Evolutionary conservation across 2,113 vertebrate species (phyloP).

Genomic region (Hippoglossus stenolepis): DNA sequence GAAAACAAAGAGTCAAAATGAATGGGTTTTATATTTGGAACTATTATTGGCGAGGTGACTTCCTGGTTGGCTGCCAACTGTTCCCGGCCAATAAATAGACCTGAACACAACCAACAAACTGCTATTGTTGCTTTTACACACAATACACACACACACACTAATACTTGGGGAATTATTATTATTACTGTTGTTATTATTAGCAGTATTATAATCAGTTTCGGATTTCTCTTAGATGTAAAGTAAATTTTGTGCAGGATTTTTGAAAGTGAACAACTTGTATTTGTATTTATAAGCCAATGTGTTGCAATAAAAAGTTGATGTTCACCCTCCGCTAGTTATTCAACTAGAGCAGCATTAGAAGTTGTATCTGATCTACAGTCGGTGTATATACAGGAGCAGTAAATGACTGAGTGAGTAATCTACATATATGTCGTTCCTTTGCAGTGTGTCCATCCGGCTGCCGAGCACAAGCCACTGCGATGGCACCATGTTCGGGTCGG

Average conservation of each 20-base stretch:
- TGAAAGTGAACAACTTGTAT: neutral
- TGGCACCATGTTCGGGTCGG: slow-evolving; percentile 88
- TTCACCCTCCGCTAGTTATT: neutral
- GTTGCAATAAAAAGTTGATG: too few relatives aligned
- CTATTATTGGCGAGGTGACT: slow-evolving; percentile 2
- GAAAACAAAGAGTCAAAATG: neutral
- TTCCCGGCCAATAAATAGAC: neutral
- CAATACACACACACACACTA: neutral
- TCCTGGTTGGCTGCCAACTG: neutral
- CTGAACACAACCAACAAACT: neutral
- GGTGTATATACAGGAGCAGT: neutral
- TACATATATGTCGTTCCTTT: neutral
- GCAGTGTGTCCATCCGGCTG: slow-evolving; percentile 93
- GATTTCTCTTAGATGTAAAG: too few relatives aligned
- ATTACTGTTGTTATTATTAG: neutral
- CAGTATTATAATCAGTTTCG: neutral
- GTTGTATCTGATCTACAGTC: neutral
- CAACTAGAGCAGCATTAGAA: neutral
- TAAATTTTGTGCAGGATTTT: too few relatives aligned
- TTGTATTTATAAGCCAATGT: neutral
- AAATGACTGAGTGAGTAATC: slow-evolving; percentile 26
- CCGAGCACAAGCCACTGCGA: slow-evolving; percentile 94
- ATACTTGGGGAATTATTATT: neutral
- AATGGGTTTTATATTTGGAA: neutral
- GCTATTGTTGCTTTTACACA: neutral